A percentile compares a stretch with the other conserved stretches of the same genome.
Evolutionary conservation across 2,113 vertebrate species (phyloP).

Genomic region (Chelonoidis abingdonii): DNA sequence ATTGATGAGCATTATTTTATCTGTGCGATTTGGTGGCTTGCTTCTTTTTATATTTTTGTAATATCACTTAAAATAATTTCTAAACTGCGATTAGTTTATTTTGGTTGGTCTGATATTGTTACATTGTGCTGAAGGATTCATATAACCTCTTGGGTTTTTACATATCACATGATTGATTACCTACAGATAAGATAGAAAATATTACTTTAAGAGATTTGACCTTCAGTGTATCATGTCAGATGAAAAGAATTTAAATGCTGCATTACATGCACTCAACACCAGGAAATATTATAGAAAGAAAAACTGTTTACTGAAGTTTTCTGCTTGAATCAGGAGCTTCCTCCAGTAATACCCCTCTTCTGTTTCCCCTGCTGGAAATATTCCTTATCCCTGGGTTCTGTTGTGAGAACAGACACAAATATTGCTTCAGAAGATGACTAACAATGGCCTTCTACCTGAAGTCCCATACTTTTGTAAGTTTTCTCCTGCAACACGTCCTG

Average conservation of each 20-base stretch:
- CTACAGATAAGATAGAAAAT: constrained; percentile 59
- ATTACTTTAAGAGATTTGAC: constrained; percentile 52
- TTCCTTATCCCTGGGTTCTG: neutral
- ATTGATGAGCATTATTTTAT: constrained; percentile 33
- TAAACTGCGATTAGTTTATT: constrained; percentile 41
- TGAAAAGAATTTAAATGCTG: constrained; percentile 56
- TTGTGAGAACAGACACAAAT: neutral
- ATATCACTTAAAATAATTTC: constrained; percentile 47
- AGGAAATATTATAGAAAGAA: neutral
- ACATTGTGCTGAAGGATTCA: neutral
- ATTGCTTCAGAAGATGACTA: neutral
- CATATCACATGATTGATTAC: constrained; percentile 56
- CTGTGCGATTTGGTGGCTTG: neutral
- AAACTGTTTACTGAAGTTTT: constrained; percentile 22
- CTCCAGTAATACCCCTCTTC: constrained; percentile 23
- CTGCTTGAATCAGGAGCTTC: constrained; percentile 35
- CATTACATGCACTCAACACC: constrained; percentile 28
- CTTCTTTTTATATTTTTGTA: neutral
- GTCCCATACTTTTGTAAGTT: neutral
- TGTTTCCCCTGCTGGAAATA: neutral
- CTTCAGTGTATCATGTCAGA: constrained; percentile 58
- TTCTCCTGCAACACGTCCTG: rapidly evolving
- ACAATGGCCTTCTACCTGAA: neutral
- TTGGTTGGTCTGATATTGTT: constrained; percentile 38
- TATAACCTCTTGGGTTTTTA: constrained; percentile 41